Percentiles rank a stretch among this genome's conserved stretches.
phyloP scores from a whole-genome alignment of 1,140 invertebrate genomes.

The Oncopeltus fasciatus region DNA sequence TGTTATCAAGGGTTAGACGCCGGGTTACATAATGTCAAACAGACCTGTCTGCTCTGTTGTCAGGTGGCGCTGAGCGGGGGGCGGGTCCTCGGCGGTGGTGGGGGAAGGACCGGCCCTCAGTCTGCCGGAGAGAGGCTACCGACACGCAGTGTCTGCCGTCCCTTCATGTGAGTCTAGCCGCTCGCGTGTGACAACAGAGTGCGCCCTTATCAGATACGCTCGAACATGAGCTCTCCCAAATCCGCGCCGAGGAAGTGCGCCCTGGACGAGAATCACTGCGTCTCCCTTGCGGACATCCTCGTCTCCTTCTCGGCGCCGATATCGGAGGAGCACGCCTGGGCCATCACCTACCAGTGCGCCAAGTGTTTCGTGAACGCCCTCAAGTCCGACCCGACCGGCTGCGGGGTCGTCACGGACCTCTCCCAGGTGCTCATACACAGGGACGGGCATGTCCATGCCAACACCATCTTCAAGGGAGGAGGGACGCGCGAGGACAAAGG shows the following conservation, averaged over 20 bases:
- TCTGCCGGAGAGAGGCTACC: too few species aligned
- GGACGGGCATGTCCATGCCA: conserved; percentile 56
- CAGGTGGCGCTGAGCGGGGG: too few species aligned
- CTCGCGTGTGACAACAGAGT: too few species aligned
- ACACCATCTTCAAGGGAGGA: conserved; percentile 31
- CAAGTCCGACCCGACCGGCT: conserved; percentile 29
- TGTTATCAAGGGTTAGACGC: too few species aligned
- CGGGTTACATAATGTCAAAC: too few species aligned
- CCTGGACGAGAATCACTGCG: conserved; percentile 46
- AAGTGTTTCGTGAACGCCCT: conserved; percentile 38
- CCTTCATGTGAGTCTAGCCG: too few species aligned
- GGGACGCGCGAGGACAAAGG: not conserved
- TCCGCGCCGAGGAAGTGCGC: conserved; percentile 30
- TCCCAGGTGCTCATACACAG: conserved; percentile 58
- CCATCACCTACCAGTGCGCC: conserved; percentile 73
- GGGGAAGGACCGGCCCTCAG: not conserved
- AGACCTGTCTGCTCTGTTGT: too few species aligned
- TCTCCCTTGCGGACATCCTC: conserved; percentile 66
- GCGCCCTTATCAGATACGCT: not conserved
- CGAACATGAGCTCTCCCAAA: not conserved
- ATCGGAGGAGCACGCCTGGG: conserved; percentile 90
- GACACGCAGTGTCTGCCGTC: too few species aligned
- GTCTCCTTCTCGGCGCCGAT: conserved; percentile 76
- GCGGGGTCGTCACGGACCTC: conserved; percentile 36
- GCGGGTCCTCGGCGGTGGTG: not conserved